Base-by-base conservation (phyloP, 2,113 vertebrate species). In the Acanthochromis polyacanthus region DNA sequence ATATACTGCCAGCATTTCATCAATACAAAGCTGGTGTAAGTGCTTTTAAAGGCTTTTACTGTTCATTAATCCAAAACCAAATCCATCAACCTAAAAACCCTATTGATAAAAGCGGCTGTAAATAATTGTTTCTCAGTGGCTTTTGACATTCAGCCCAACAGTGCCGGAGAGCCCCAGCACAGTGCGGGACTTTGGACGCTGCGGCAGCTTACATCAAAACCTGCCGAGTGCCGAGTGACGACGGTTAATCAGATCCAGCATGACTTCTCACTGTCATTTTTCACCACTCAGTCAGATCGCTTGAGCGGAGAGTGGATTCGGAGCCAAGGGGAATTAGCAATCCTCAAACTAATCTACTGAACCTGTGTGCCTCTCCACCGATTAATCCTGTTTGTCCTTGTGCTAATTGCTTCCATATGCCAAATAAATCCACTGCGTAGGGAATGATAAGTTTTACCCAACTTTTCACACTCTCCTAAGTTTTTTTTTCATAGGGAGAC, bases 331-430 rank as follows among this genome's bases (percentile, higher is more conserved):
- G 88, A 92, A 90, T 92, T 89, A 88, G 75, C 78, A 81, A 90
- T 79, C 82, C 91, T 86, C 83, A 83, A 73, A 88, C 84, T 87
- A 87, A 91, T 93, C 89, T 89, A 86, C 69, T 89, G 64, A 91
- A 92, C 88, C 84, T 87, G 83, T 75, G 73, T 48, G 81, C 77
- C 85, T 88, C 82, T 76, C 55, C 68, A 56, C 81, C 84, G 53
- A 90, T 92, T 92, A 93, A 92, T 93, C 89, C 86, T 90, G 75
- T 92, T 93, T 92, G 90, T 93, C 89, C 90, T 89, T 87, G 87
- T 75, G 75, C 82, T 93, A 92, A 93, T 92, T 92, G 82, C 88
- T 82, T 90, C 79, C 76, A 69, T 89, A 71, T 88, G 81, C 85
- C 84, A 91, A 90, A 87, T 87, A 84, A 87, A 88, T 87, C 88